Percentiles rank a stretch among this genome's conserved stretches.
Conservation (phyloP, 2,113 vertebrate genomes). For the Hippocampus mohnikei region DNA sequence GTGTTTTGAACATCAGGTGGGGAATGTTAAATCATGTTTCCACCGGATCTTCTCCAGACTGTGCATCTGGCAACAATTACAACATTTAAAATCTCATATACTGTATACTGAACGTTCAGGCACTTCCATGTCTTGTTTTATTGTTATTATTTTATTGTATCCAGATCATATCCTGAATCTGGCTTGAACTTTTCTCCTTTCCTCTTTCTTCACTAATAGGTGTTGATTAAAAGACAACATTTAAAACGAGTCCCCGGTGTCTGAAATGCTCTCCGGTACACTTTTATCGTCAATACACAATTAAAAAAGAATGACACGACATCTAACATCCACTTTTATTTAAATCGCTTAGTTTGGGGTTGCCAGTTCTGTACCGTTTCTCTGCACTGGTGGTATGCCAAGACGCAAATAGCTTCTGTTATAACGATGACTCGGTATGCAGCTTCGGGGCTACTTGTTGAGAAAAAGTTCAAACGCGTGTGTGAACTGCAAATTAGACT, state of each 20-base stretch:
- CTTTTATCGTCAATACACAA: background rate
- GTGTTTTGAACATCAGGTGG: background rate
- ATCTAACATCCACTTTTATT: background rate
- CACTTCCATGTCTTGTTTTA: background rate
- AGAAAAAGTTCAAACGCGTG: no score
- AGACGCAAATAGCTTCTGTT: background rate
- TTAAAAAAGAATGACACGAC: background rate
- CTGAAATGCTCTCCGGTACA: background rate
- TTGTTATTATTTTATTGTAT: background rate
- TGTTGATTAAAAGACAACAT: background rate
- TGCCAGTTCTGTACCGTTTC: no score
- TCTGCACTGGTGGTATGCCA: background rate
- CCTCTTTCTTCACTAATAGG: background rate
- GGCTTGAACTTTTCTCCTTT: background rate
- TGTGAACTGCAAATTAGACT: no score
- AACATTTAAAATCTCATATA: background rate
- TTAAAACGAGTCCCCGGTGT: background rate
- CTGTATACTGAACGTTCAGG: background rate
- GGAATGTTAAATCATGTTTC: background rate
- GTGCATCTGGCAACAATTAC: constrained; percentile 3
- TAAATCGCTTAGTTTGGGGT: no score
- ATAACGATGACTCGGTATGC: no score
- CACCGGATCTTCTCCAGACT: background rate
- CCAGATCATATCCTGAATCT: background rate
- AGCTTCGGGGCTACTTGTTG: no score